A percentile compares a stretch with the other conserved stretches of the same genome.
Conservation (phyloP, 2,888 invertebrate species). For the Chorisops tibialis region DNA sequence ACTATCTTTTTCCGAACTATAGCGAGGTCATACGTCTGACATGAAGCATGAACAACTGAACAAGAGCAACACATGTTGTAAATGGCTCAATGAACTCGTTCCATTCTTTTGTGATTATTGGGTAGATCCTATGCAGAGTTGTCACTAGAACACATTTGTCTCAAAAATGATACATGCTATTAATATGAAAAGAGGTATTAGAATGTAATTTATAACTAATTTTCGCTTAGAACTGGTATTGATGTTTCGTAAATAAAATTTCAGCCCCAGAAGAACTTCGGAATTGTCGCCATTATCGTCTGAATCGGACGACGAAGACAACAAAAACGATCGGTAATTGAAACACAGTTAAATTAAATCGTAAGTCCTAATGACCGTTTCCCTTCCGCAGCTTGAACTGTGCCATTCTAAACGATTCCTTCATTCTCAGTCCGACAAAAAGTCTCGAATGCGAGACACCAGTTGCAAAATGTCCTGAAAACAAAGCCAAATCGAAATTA, state of each 20-base stretch:
- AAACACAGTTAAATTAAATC: too few relatives aligned
- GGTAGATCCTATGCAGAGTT: too few relatives aligned
- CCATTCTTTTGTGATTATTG: too few relatives aligned
- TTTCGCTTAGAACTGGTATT: too few relatives aligned
- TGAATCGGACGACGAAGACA: slow-evolving; percentile 44
- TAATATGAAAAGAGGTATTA: too few relatives aligned
- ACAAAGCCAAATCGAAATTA: slow-evolving; percentile 14
- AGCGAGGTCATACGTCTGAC: background rate
- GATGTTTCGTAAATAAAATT: too few relatives aligned
- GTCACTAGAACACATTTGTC: too few relatives aligned
- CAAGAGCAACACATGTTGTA: background rate
- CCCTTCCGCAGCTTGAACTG: slow-evolving; percentile 44
- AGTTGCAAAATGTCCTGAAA: slow-evolving; percentile 28
- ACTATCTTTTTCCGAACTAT: too few relatives aligned
- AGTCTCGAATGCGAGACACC: slow-evolving; percentile 35
- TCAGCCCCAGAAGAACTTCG: slow-evolving; percentile 45
- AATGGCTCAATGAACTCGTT: too few relatives aligned
- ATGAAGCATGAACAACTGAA: too few relatives aligned
- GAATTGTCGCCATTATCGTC: slow-evolving; percentile 46
- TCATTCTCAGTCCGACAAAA: slow-evolving; percentile 43
- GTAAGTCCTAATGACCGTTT: too few relatives aligned
- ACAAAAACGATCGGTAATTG: slow-evolving; percentile 39
- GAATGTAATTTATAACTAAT: slow-evolving; percentile 1
- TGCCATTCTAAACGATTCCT: slow-evolving; percentile 49
- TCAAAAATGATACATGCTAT: too few relatives aligned